Conservation (phyloP, 2,888 invertebrate species). For the Gandaritis pyraliata region DNA sequence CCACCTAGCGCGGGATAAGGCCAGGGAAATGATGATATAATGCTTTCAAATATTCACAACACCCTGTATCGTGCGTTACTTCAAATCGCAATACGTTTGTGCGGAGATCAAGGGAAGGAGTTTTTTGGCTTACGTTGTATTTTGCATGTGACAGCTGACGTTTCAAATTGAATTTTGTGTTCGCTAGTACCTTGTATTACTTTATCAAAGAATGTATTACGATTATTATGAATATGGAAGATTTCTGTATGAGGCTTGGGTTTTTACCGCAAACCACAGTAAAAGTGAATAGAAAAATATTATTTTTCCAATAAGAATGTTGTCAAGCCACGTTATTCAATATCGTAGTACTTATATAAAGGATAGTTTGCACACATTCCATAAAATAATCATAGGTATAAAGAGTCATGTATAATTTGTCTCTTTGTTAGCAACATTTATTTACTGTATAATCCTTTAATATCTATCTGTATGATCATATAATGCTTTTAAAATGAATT, state of each 20-base stretch:
- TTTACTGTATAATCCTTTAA: too few relatives aligned
- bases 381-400: too few relatives aligned
- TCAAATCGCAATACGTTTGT: neutral
- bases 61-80: conserved; percentile 3
- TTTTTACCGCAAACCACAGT: conserved; percentile 10
- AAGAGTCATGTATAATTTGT: too few relatives aligned
- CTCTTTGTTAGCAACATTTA: too few relatives aligned
- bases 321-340: conserved; percentile 3
- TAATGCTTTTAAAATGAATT: too few relatives aligned
- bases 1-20: too few relatives aligned
- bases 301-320: conserved; percentile 3
- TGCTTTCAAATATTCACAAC: neutral
- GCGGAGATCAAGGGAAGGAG: conserved; percentile 4
- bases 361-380: neutral
- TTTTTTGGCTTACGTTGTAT: neutral
- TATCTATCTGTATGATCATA: too few relatives aligned
- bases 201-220: too few relatives aligned
- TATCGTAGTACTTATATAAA: neutral
- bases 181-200: neutral
- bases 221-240: too few relatives aligned
- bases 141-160: conserved; percentile 16
- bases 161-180: conserved; percentile 10
- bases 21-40: too few relatives aligned
- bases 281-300: conserved; percentile 10
- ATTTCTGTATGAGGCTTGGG: neutral